These are phyloP conservation scores for Macaca fascicularis DNA, from an alignment of 2,113 vertebrate genomes.

Conservation along the genomic window T2T-MFA8v1.1 NC_088379.1:54459501-54460000, in stretches of 20 bases:
- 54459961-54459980: conserved; percentile 14
- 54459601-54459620: not conserved
- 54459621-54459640: not conserved
- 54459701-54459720: not conserved
- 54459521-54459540: not conserved
- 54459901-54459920: not conserved
- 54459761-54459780: not conserved
- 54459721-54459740: not conserved
- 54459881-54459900: not conserved
- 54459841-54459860: not conserved
- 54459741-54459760: not conserved
- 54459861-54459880: not conserved
- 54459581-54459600: not conserved
- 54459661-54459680: not conserved
- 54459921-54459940: not conserved
- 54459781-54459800: not conserved
- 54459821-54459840: not conserved
- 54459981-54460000: not conserved
- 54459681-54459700: not conserved
- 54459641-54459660: not conserved
- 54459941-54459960: not conserved
- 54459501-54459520: not conserved
- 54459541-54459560: not conserved
- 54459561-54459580: not conserved
- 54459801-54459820: not conserved